These are phyloP conservation scores for Hypercompe scribonia DNA, from an alignment of 2,888 invertebrate species.

Conservation along the genomic window DNA sequence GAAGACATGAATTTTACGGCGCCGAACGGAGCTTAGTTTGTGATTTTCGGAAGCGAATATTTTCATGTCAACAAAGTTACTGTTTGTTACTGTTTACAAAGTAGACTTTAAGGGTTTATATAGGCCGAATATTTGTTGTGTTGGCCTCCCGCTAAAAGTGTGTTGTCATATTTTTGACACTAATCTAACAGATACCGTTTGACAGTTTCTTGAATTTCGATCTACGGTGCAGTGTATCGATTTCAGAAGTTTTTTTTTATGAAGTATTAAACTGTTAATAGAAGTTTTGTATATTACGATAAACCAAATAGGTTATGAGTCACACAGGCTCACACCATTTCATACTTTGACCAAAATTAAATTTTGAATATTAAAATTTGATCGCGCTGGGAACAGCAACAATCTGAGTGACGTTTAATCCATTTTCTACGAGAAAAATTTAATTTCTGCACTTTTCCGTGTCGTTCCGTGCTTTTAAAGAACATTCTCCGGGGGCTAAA, in stretches of 20 bases:
- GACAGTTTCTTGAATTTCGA: too few relatives aligned
- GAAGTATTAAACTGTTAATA: too few relatives aligned
- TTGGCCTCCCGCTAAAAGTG: too few relatives aligned
- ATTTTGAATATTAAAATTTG: slow-evolving; percentile 42
- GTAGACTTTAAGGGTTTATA: neutral
- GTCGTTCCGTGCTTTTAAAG: slow-evolving; percentile 32
- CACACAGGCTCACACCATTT: slow-evolving; percentile 25
- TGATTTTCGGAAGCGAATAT: slow-evolving; percentile 1
- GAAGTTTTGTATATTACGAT: too few relatives aligned
- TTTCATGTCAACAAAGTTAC: slow-evolving; percentile 13
- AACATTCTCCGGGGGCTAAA: slow-evolving; percentile 31
- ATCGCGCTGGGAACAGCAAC: slow-evolving; percentile 33
- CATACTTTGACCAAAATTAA: slow-evolving; percentile 39
- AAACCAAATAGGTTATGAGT: too few relatives aligned
- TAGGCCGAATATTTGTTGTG: too few relatives aligned
- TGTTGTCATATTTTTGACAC: too few relatives aligned
- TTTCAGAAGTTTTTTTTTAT: too few relatives aligned
- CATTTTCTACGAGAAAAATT: slow-evolving; percentile 48
- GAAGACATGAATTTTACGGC: slow-evolving; percentile 19
- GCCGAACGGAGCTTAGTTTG: neutral
- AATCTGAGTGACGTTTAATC: slow-evolving; percentile 54
- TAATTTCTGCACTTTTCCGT: slow-evolving; percentile 48
- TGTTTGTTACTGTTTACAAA: slow-evolving; percentile 26
- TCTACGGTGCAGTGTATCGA: too few relatives aligned
- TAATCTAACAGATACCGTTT: too few relatives aligned